Conservation (phyloP, 1,140 invertebrate genomes). For the Dendroctonus valens region DNA sequence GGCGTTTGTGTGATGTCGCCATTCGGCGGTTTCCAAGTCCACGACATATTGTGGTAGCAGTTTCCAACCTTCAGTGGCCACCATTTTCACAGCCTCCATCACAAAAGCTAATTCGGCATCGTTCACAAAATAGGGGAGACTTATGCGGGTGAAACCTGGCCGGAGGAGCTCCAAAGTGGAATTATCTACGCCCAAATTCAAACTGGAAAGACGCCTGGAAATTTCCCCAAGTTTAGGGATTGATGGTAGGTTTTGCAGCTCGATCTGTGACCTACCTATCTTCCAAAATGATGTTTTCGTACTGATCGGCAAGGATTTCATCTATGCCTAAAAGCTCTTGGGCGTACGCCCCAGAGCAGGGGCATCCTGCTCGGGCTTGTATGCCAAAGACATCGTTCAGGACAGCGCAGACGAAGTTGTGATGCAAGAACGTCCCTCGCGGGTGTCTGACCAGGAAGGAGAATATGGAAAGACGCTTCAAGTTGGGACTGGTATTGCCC, state of each 20-base stretch:
- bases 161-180: slow-evolving; percentile 71
- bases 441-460: slow-evolving; percentile 84
- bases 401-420: slow-evolving; percentile 85
- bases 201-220: slow-evolving; percentile 58
- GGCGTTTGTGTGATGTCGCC: slow-evolving; percentile 79
- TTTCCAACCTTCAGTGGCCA: slow-evolving; percentile 87
- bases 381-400: slow-evolving; percentile 92
- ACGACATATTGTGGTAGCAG: slow-evolving; percentile 83
- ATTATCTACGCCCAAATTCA: slow-evolving; percentile 62
- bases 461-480: slow-evolving; percentile 76
- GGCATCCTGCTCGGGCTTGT: slow-evolving; percentile 82
- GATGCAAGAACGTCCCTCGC: slow-evolving; percentile 78
- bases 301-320: slow-evolving; percentile 69
- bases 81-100: slow-evolving; percentile 81
- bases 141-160: slow-evolving; percentile 84
- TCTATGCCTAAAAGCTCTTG: slow-evolving; percentile 83
- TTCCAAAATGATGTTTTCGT: slow-evolving; percentile 74
- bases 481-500: slow-evolving; percentile 64
- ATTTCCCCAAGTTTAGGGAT: slow-evolving; percentile 16
- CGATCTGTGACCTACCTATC: slow-evolving; percentile 60
- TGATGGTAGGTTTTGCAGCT: not conserved
- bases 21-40: slow-evolving; percentile 86
- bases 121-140: slow-evolving; percentile 82
- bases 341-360: slow-evolving; percentile 80
- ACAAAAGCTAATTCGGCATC: slow-evolving; percentile 79